These are phyloP conservation scores for Charina bottae DNA, from an alignment of 2,113 vertebrate genomes.

Conservation along the genomic window DNA sequence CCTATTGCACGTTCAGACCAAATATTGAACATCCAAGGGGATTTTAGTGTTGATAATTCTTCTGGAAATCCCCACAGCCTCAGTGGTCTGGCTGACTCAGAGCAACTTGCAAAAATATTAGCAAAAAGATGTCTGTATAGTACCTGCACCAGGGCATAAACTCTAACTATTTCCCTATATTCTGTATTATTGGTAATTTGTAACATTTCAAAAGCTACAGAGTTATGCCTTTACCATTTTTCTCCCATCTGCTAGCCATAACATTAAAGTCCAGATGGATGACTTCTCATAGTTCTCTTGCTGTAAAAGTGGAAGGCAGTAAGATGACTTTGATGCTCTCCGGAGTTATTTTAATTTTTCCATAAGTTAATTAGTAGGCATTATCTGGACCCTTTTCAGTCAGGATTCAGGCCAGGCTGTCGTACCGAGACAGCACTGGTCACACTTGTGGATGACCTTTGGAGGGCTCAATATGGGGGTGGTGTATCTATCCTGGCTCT, in stretches of 20 bases:
- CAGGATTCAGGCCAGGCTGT: background rate
- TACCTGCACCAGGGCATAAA: background rate
- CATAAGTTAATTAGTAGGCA: background rate
- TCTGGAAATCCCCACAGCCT: slow-evolving; percentile 74
- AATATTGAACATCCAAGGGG: slow-evolving; percentile 78
- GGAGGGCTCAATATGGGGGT: background rate
- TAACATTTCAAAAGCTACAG: background rate
- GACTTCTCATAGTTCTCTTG: background rate
- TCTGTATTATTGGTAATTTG: background rate
- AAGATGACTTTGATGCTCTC: background rate
- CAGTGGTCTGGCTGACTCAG: slow-evolving; percentile 72
- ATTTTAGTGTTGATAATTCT: slow-evolving; percentile 70
- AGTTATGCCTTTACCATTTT: slow-evolving; percentile 29
- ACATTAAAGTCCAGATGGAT: background rate
- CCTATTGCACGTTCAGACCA: slow-evolving; percentile 63
- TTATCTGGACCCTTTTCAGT: background rate
- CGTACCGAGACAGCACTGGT: background rate
- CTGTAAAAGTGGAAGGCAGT: background rate
- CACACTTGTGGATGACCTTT: background rate
- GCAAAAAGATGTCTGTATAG: slow-evolving; percentile 4
- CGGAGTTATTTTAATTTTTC: background rate
- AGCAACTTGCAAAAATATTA: slow-evolving; percentile 51
- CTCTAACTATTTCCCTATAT: slow-evolving; percentile 21
- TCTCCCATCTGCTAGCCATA: background rate
- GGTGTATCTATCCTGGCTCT: background rate